Evolutionary conservation across 2,797 vertebrate species (phyloP), one percentile per base, ranked within the genome.

Genomic region (Eulemur coronatus): DNA sequence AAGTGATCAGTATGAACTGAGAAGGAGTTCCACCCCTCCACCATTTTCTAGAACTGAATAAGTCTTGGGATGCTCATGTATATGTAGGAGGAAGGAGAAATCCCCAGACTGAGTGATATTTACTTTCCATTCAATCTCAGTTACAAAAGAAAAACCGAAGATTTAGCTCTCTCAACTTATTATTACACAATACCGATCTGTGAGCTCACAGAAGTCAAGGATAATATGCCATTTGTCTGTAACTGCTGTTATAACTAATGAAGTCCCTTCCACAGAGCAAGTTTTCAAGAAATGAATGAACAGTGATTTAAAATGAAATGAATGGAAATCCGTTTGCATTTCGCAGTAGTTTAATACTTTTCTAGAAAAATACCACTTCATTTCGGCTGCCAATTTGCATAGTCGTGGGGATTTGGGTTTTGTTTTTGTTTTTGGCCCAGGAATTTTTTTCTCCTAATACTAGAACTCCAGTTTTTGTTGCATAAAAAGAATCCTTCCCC

Each of bases 281-380:
- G 43, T 85, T 85, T 69, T 85, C 89, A 94, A 97, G 67, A 82
- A 73, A 91, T 73, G 57, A 92, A 86, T 26, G 43, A 96, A 78
- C 28, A 89, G 72, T 50, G 65, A 89, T 87, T 93, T 85, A 55
- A 96, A 95, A 95, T 75, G 90, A 97, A 91, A 86, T 93, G 84
- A 96, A 97, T 88, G 67, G 43, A 88, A 96, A 88, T 86, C 48
- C 94, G 80, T 97, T 96, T 87, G 43, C 46, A 95, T 84, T 97
- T 61, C 90, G 33, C 52, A 89, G 84, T 89, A 76, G 63, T 84
- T 85, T 93, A 87, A 92, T 92, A 93, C 41, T 94, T 94, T 82
- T 92, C 85, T 93, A 94, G 48, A 93, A 86, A 76, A 96, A 82
- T 22, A 43, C 18, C 48, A 78, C 57, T 96, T 91, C 33, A 61